Conservation (phyloP, 2,113 vertebrate species). For the Montifringilla adamsi region DNA sequence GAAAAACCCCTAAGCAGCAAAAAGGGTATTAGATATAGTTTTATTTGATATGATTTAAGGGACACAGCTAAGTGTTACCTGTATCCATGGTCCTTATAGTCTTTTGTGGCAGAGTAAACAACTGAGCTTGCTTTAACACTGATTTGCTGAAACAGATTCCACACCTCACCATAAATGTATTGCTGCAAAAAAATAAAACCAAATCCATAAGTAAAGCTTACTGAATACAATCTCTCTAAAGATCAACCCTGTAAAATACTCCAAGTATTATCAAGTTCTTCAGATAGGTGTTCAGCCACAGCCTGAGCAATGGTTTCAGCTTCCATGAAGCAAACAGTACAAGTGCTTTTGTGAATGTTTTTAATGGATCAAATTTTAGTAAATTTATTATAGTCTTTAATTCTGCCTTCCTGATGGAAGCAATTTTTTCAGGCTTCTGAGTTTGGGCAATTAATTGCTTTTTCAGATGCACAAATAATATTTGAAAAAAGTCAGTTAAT, state of each 20-base stretch:
- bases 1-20: not conserved
- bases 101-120: constrained; percentile 93
- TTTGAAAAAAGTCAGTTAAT: not conserved
- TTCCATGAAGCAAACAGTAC: not conserved
- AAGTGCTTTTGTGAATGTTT: not conserved
- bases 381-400: not conserved
- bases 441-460: not conserved
- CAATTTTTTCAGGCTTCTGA: not conserved
- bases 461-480: not conserved
- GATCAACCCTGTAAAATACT: not conserved
- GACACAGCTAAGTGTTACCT: constrained; percentile 73
- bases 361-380: not conserved
- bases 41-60: not conserved
- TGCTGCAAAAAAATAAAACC: constrained; percentile 73
- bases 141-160: constrained; percentile 98
- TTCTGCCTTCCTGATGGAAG: not conserved
- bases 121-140: constrained; percentile 96
- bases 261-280: not conserved
- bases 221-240: not conserved
- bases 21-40: not conserved
- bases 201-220: not conserved
- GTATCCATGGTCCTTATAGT: constrained; percentile 93
- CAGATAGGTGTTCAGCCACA: not conserved
- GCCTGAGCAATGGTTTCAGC: not conserved
- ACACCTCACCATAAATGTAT: constrained; percentile 97